Conservation (phyloP, 2,888 invertebrate species). For the Nasonovia ribisnigri region DNA sequence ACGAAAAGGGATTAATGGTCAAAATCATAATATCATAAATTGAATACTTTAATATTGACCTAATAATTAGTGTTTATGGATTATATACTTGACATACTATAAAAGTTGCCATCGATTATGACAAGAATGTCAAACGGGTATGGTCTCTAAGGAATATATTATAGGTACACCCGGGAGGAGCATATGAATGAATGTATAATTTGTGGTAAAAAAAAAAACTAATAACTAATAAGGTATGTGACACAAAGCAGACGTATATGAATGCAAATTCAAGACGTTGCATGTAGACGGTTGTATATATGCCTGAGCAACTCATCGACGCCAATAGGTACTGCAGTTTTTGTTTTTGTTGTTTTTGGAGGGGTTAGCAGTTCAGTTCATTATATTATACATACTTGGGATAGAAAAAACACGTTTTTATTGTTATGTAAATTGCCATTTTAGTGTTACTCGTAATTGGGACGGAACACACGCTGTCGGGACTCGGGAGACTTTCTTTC, state of each 20-base stretch:
- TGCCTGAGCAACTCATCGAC: background rate
- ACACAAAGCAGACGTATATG: background rate
- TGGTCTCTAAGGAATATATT: background rate
- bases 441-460: slow-evolving; percentile 38
- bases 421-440: slow-evolving; percentile 56
- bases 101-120: background rate
- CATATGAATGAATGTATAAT: background rate
- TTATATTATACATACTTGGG: slow-evolving; percentile 7
- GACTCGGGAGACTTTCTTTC: slow-evolving; percentile 15
- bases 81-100: background rate
- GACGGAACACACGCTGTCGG: background rate
- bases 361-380: slow-evolving; percentile 26
- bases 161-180: background rate
- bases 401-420: slow-evolving; percentile 44
- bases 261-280: slow-evolving; percentile 36
- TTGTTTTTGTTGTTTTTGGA: background rate
- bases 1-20: background rate
- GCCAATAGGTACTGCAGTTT: background rate
- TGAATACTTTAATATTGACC: background rate
- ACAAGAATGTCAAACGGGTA: background rate
- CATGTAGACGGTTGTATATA: background rate
- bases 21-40: no score
- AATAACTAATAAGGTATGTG: background rate
- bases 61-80: background rate
- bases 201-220: background rate